Evolutionary conservation across 2,113 vertebrate genomes (phyloP), one percentile per base, ranked within the genome.

Genomic region (Ariopsis seemanni): DNA sequence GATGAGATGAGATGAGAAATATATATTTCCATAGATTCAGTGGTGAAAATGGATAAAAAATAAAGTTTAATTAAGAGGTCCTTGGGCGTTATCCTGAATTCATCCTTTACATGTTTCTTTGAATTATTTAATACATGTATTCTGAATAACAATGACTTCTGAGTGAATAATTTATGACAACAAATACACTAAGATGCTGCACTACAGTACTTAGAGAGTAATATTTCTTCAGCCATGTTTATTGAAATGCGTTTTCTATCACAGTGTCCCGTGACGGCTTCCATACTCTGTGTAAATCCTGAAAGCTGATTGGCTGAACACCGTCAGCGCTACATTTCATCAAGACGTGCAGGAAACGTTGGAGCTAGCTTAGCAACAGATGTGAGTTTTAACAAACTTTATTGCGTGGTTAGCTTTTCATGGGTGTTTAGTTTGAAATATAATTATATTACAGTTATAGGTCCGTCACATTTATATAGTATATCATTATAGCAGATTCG

Each of bases 341-440:
- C 12, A 50, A 85, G 62, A 82, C 89, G 87, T 69, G 65, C 75
- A 10, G 71, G 18, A 15, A 84, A 88, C 87, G 87, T 86, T 55
- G 57, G 34, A 58, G 12, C 34, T 82, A 72, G 67, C 42, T 4
- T 74, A 48, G n/a, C 53, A 63, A 83, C 12, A 77, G 10, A 25
- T 6, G 83, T 85, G 53, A 74, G 83, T 85, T 74, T 58, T 55
- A 20, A 34, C 17, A 58, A 7, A 34, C 7, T 0, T 85, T 52
- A 11, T n/a, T 1, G 9, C 1, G 0, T 20, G 20, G 7, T 7
- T 71, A 27, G 7, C 20, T 52, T 12, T 27, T 11, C 3, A 22
- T 11, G 0, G 65, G 14, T 52, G 2, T n/a, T 4, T 25, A 5
- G 25, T 12, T 57, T 12, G 55, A 57, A 17, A 2, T 8, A 53